Evolutionary conservation across 1,140 invertebrate genomes (phyloP).

Genomic region (Prorops nasuta): DNA sequence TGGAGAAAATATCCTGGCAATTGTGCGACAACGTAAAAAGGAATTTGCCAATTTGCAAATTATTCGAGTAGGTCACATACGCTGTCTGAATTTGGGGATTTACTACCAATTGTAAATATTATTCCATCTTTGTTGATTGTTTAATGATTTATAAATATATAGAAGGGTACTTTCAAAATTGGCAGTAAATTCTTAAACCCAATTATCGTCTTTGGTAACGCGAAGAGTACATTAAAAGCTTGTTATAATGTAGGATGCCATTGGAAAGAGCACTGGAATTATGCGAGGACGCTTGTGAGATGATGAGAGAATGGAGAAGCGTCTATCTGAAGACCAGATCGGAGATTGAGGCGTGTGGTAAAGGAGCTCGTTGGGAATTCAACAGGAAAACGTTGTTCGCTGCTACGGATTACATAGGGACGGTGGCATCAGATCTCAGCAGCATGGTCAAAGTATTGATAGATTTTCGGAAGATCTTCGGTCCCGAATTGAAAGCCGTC

Average conservation of each 20-base stretch:
- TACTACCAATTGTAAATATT: background rate
- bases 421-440: constrained; percentile 75
- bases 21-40: constrained; percentile 72
- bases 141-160: too few relatives aligned
- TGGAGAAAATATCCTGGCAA: constrained; percentile 79
- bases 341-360: constrained; percentile 79
- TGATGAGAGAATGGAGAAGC: constrained; percentile 76
- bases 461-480: constrained; percentile 88
- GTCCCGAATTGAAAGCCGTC: constrained; percentile 79
- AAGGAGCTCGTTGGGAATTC: constrained; percentile 87
- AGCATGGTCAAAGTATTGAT: constrained; percentile 72
- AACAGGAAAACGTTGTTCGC: constrained; percentile 77
- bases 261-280: constrained; percentile 55
- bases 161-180: too few relatives aligned
- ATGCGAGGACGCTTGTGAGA: constrained; percentile 61
- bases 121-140: too few relatives aligned
- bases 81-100: too few relatives aligned
- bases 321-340: constrained; percentile 72
- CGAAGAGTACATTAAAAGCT: too few relatives aligned
- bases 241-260: too few relatives aligned
- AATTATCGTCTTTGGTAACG: constrained; percentile 48
- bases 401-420: constrained; percentile 75
- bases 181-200: background rate
- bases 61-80: constrained; percentile 75
- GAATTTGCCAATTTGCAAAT: constrained; percentile 67